Evolutionary conservation across 2,113 vertebrate species (phyloP), one percentile per base, ranked within the genome.

Genomic region (Stigmatopora nigra): DNA sequence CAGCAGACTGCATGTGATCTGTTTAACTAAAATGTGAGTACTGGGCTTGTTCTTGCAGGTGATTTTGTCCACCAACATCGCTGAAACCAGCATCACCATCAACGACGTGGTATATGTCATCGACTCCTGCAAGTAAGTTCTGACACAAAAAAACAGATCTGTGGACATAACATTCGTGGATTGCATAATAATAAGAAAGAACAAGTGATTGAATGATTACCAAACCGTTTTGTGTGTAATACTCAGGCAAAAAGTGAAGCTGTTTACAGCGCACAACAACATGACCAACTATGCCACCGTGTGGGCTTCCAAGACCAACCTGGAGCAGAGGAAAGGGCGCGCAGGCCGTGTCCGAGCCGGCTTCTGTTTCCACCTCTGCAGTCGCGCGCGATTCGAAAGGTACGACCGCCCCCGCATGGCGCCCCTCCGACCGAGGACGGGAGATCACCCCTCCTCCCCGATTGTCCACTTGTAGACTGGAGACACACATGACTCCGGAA

Each of bases 231-330:
- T 31, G 1, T 31, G 25, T 31, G 25, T 31, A 31, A 31, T 31
- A 2, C 31, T 14, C 77, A 99, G 96, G 79, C 95, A 99, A 78
- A 98, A 98, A 71, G 93, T 96, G 82, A 99, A 99, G 79, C 86
- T 99, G 16, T 98, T 99, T 78, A 98, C 96, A 5, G 92, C 96
- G 65, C 95, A 98, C 78, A 99, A 97, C 84, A 99, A 97, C 66
- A 98, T 98, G 95, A 99, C 97, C 55, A 98, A 98, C 86, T 99
- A 98, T 25, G 95, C 96, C 71, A 99, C 94, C 0, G 95, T 98
- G 1, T 99, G 97, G 96, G 97, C 93, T 16, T 98, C 95, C 0
- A 98, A 94, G 88, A 99, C 97, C 57, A 98, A 96, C 73, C 83
- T 99, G 77, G 96, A 99, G 81, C 96, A 98, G 86, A 90, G 96